Conservation (phyloP, 2,888 invertebrate genomes). For the Spilarctia lutea region DNA sequence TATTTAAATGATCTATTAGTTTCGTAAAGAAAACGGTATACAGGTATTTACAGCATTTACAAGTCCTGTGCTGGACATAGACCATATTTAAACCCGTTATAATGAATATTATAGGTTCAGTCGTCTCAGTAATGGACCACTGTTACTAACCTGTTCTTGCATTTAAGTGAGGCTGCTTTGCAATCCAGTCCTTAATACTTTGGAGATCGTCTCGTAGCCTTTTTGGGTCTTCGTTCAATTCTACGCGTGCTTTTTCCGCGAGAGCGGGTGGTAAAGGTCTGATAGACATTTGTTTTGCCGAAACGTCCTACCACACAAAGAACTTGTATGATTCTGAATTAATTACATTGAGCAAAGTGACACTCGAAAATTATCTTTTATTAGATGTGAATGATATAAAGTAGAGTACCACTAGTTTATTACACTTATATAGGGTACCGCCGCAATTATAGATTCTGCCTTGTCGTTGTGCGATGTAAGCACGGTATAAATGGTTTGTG, state of each 20-base stretch:
- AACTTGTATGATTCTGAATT: slow-evolving; percentile 1
- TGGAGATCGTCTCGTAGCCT: slow-evolving; percentile 78
- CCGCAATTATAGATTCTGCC: not conserved
- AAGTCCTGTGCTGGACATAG: not conserved
- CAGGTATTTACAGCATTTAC: not conserved
- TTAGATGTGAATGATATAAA: not conserved
- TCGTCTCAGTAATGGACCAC: not conserved
- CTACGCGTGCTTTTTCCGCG: slow-evolving; percentile 77
- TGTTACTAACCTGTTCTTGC: slow-evolving; percentile 62
- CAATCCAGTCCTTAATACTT: slow-evolving; percentile 85
- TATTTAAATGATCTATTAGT: not conserved
- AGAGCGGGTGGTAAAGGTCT: slow-evolving; percentile 64
- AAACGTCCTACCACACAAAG: not conserved
- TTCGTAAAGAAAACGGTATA: too few species aligned
- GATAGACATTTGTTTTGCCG: slow-evolving; percentile 42
- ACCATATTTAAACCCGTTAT: not conserved
- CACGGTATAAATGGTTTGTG: not conserved
- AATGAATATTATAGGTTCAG: not conserved
- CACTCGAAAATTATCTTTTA: slow-evolving; percentile 1
- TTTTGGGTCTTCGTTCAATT: slow-evolving; percentile 85
- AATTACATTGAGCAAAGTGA: slow-evolving; percentile 1
- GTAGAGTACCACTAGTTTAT: not conserved
- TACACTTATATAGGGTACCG: not conserved
- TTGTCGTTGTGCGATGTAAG: not conserved
- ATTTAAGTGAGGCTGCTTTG: slow-evolving; percentile 84